Conservation (phyloP, 2,113 vertebrate species). For the Callocephalon fimbriatum region DNA sequence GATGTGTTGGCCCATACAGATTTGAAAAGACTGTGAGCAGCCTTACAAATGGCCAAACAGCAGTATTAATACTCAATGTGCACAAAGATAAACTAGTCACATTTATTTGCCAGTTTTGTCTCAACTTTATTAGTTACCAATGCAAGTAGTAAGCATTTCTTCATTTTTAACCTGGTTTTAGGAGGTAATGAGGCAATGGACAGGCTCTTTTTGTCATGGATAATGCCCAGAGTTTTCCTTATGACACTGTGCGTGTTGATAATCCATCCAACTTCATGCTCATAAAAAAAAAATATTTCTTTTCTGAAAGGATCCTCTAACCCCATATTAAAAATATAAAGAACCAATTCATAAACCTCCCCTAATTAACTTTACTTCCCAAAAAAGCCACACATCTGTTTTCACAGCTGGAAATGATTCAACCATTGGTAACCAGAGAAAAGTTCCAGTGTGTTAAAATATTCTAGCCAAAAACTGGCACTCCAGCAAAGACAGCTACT, state of each 20-base stretch:
- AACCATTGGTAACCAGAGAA: constrained; percentile 44
- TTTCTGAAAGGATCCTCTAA: background rate
- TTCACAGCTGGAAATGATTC: constrained; percentile 56
- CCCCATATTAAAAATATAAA: background rate
- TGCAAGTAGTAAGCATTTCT: background rate
- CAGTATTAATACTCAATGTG: background rate
- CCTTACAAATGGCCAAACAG: background rate
- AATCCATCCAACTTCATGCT: background rate
- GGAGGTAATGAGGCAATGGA: background rate
- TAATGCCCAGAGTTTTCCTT: background rate
- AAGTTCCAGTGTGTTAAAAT: background rate
- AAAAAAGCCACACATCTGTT: constrained; percentile 60
- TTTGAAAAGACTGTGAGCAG: background rate
- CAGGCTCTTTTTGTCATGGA: background rate
- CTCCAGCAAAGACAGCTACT: background rate
- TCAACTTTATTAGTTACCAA: background rate
- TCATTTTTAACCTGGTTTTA: background rate
- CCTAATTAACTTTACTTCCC: constrained; percentile 29
- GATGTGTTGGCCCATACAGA: background rate
- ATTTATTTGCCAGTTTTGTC: background rate
- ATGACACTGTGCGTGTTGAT: background rate
- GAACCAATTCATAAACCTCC: background rate
- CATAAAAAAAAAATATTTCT: background rate
- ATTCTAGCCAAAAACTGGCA: constrained; percentile 46
- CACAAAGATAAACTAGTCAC: background rate